Evolutionary conservation across 2,113 vertebrate species (phyloP).

Genomic region (Mobula hypostoma): DNA sequence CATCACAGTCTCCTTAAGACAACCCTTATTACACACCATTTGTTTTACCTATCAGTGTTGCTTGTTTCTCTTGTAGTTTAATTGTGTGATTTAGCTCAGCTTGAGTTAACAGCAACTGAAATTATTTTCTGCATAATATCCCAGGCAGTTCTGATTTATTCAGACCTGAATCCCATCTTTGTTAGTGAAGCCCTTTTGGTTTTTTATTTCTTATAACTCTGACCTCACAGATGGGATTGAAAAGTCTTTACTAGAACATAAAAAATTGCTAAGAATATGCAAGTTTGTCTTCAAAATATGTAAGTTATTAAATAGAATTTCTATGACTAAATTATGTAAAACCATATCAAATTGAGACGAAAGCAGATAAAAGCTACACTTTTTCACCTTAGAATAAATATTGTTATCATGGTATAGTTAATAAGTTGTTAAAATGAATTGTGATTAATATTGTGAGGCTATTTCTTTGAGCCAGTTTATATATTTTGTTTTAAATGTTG

Average conservation of each 20-base stretch:
- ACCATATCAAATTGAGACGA: neutral
- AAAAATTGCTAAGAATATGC: neutral
- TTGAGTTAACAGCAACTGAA: slow-evolving; percentile 34
- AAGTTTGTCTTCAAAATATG: neutral
- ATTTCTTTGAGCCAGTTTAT: neutral
- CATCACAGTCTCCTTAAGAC: slow-evolving; percentile 34
- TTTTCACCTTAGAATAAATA: neutral
- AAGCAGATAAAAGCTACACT: neutral
- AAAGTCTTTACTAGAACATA: slow-evolving; percentile 6
- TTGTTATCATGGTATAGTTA: neutral
- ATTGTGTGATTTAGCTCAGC: slow-evolving; percentile 33
- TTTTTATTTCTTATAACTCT: slow-evolving; percentile 27
- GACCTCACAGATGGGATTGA: slow-evolving; percentile 16
- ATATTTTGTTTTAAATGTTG: neutral
- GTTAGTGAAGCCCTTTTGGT: slow-evolving; percentile 20
- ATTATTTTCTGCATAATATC: slow-evolving; percentile 28
- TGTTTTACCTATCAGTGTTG: slow-evolving; percentile 26
- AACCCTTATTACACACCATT: slow-evolving; percentile 32
- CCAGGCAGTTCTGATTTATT: neutral
- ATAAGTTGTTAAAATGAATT: neutral
- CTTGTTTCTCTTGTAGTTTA: slow-evolving; percentile 34
- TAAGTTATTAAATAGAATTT: neutral
- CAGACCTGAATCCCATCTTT: slow-evolving; percentile 26
- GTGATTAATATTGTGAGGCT: neutral
- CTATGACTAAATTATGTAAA: neutral